Percentiles rank a stretch among this genome's conserved stretches.
These are phyloP conservation scores for Patiria miniata DNA, from an alignment of 35 echinoderm and acorn worm species.

Conservation along the genomic window DNA sequence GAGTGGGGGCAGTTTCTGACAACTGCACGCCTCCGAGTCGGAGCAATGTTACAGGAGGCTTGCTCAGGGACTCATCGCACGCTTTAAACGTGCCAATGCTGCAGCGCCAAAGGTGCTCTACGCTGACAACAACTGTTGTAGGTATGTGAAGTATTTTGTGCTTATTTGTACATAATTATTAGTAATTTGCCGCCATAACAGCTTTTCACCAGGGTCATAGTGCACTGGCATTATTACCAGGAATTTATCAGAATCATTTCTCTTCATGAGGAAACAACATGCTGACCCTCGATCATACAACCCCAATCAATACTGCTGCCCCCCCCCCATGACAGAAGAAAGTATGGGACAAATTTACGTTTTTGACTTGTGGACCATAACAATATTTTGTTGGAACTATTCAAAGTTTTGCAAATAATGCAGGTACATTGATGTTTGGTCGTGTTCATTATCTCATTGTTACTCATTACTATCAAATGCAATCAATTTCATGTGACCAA, in stretches of 20 bases:
- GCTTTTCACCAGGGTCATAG: too few relatives aligned
- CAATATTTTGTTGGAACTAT: too few relatives aligned
- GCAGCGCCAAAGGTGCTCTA: constrained; percentile 50
- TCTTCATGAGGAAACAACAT: constrained; percentile 22
- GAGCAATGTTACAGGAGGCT: constrained; percentile 41
- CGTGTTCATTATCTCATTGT: too few relatives aligned
- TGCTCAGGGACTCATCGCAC: constrained; percentile 38
- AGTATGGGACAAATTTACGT: too few relatives aligned
- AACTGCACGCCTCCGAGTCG: constrained; percentile 47
- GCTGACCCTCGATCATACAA: not conserved
- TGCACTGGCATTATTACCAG: too few relatives aligned
- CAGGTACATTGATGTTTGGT: too few relatives aligned
- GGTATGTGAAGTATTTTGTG: constrained; percentile 30
- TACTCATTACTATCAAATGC: too few relatives aligned
- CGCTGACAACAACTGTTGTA: constrained; percentile 73
- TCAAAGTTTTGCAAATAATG: too few relatives aligned
- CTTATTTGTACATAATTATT: not conserved
- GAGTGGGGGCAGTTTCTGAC: constrained; percentile 71
- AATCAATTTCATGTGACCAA: too few relatives aligned
- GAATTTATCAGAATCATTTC: constrained; percentile 24
- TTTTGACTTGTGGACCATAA: too few relatives aligned
- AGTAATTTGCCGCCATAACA: too few relatives aligned
- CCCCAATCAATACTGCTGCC: not conserved
- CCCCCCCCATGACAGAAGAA: too few relatives aligned
- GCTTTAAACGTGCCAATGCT: constrained; percentile 57